Base-by-base conservation (phyloP, 1,140 invertebrate genomes). In the Frieseomelitta varia region DNA sequence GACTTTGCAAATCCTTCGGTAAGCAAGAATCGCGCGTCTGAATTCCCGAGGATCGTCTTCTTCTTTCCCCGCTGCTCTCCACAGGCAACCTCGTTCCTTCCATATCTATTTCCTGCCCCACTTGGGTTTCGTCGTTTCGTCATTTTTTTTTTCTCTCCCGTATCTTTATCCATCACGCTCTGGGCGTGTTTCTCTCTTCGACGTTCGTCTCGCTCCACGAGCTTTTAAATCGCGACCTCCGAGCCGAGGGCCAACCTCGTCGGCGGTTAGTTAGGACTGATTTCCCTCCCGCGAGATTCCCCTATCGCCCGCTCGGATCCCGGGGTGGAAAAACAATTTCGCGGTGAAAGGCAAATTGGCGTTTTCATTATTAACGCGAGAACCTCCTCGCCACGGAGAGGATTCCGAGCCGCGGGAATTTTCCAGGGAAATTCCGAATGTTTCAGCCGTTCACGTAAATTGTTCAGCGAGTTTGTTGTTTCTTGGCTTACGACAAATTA, bases 291-390 rank as follows among this genome's bases (percentile, higher is more conserved):
- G 61, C 34, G 84, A 63, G 34, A 15, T 76, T 61, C 55, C 30
- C 74, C 24, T 34, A 21, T 39, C 30, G 56, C 15, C 14, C 15
- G 27, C 1, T 1, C 3, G 24, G 17, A n/a, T 58, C 19, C 15
- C 30, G 47, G 56, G 85, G 85, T 87, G 65, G 86, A 79, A 88
- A 87, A 88, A 88, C 86, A 88, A 88, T 88, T 88, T 87, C 61
- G 63, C 56, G 67, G 61, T 21, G 61, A 63, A 63, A n/a, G 39
- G n/a, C 3, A 61, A 27, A 63, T 76, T 76, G 34, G 34, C 63
- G 58, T 58, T 69, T 63, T 61, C 76, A 30, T 81, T 58, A 47
- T 61, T 79, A 78, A 83, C 79, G 69, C 63, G 56, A 68, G 63
- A 30, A 73, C 53, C 75, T 76, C 4, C 11, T 27, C 30, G 14